Evolutionary conservation across 1,140 invertebrate genomes (phyloP).

Genomic region (Telenomus remus): DNA sequence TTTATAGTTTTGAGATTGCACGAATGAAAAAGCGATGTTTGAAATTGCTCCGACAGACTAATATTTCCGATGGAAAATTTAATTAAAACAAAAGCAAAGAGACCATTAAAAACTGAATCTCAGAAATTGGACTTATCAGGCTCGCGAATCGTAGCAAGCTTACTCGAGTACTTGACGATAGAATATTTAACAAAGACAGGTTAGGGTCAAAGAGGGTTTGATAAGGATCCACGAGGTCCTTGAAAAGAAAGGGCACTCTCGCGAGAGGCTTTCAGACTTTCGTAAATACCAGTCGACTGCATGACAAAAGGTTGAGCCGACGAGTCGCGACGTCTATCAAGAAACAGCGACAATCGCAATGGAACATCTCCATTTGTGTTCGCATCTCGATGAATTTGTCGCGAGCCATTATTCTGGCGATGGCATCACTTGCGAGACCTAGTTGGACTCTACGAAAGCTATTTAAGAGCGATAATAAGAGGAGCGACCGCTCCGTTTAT

Average conservation of each 20-base stretch:
- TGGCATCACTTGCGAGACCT: too few relatives aligned
- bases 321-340: conserved; percentile 20
- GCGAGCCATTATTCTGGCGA: too few relatives aligned
- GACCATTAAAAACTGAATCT: too few relatives aligned
- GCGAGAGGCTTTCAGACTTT: conserved; percentile 39
- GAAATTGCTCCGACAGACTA: too few relatives aligned
- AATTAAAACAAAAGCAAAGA: too few relatives aligned
- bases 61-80: too few relatives aligned
- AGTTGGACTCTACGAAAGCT: conserved; percentile 46
- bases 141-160: conserved; percentile 28
- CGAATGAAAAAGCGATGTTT: too few relatives aligned
- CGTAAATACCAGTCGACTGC: conserved; percentile 33
- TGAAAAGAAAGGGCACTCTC: too few relatives aligned
- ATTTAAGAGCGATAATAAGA: conserved; percentile 59
- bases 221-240: conserved; percentile 47
- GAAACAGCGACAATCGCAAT: conserved; percentile 37
- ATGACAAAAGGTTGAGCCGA: conserved; percentile 37
- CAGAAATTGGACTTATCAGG: conserved; percentile 46
- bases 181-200: conserved; percentile 49
- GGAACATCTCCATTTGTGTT: conserved; percentile 28
- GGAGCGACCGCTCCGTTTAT: conserved; percentile 47
- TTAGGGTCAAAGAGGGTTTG: conserved; percentile 42
- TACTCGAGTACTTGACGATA: conserved; percentile 34
- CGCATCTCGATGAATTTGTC: conserved; percentile 23
- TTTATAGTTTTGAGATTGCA: too few relatives aligned